Percentiles rank a stretch among this genome's conserved stretches.
Evolutionary conservation across 2,113 vertebrate species (phyloP).

Genomic region (Lophius piscatorius): DNA sequence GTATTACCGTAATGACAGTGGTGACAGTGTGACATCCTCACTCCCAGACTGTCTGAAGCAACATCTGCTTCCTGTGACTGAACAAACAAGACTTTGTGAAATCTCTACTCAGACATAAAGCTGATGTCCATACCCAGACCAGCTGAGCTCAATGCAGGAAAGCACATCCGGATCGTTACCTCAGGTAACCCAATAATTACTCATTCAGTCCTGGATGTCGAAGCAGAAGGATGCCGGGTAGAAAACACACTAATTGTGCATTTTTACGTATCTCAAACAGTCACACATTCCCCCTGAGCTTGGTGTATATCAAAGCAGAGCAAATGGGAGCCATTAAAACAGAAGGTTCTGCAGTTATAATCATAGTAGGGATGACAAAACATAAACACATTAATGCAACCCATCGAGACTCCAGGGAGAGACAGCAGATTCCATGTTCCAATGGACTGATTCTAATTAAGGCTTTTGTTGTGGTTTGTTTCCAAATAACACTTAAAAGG

Average conservation of each 20-base stretch:
- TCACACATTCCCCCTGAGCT: slow-evolving; percentile 6
- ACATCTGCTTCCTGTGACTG: slow-evolving; percentile 21
- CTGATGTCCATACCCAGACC: slow-evolving; percentile 22
- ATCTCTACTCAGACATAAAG: slow-evolving; percentile 1
- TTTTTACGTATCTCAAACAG: slow-evolving; percentile 12
- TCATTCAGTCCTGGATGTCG: neutral
- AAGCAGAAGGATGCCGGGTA: neutral
- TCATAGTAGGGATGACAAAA: slow-evolving; percentile 22
- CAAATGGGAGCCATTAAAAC: slow-evolving; percentile 39
- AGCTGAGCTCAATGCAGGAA: slow-evolving; percentile 10
- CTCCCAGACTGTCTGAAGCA: slow-evolving; percentile 42
- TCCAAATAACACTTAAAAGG: neutral
- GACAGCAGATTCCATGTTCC: slow-evolving; percentile 7
- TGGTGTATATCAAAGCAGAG: slow-evolving; percentile 33
- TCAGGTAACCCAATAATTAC: slow-evolving; percentile 19
- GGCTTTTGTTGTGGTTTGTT: neutral
- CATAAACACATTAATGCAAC: slow-evolving; percentile 22
- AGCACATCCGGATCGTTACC: slow-evolving; percentile 4
- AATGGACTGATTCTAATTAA: slow-evolving; percentile 27
- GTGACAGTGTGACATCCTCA: slow-evolving; percentile 14
- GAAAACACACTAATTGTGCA: slow-evolving; percentile 27
- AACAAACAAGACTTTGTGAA: slow-evolving; percentile 8
- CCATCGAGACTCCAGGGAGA: slow-evolving; percentile 9
- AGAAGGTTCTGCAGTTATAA: slow-evolving; percentile 34
- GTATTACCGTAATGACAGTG: slow-evolving; percentile 18